A percentile compares a stretch with the other conserved stretches of the same genome.
Evolutionary conservation across 2,797 vertebrate genomes (phyloP).

Genomic region (Hephaestus fuliginosus): DNA sequence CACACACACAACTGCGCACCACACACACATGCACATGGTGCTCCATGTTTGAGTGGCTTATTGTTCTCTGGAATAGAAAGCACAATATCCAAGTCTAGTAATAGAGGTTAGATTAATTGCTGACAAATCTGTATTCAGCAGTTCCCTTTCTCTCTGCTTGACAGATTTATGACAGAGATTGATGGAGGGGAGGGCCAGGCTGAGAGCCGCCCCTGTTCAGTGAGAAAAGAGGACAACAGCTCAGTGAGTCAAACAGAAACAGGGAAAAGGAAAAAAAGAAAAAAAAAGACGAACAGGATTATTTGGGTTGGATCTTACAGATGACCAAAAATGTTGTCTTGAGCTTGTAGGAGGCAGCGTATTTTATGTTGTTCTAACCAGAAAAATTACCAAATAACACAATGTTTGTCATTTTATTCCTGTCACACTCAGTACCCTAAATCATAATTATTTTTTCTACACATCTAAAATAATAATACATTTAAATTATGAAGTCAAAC

Average conservation of each 20-base stretch:
- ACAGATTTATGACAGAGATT: constrained; percentile 89
- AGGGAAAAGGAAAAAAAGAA: constrained; percentile 13
- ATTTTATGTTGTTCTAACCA: constrained; percentile 6
- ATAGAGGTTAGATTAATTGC: constrained; percentile 89
- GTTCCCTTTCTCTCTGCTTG: constrained; percentile 84
- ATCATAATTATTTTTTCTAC: not conserved
- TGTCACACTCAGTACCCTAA: not conserved
- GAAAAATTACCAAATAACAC: not conserved
- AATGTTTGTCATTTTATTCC: not conserved
- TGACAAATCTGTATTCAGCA: constrained; percentile 86
- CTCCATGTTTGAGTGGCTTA: constrained; percentile 72
- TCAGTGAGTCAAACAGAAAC: constrained; percentile 56
- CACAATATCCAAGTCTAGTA: constrained; percentile 84
- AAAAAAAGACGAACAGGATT: constrained; percentile 27
- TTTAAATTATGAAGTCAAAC: not conserved
- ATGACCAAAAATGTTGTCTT: constrained; percentile 29
- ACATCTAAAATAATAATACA: not conserved
- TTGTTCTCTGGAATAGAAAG: constrained; percentile 78
- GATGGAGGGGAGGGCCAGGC: constrained; percentile 83
- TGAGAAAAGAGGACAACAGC: constrained; percentile 69
- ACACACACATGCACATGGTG: constrained; percentile 42
- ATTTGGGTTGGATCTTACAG: constrained; percentile 38
- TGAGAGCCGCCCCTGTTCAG: constrained; percentile 69
- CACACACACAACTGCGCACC: constrained; percentile 36
- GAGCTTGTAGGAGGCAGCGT: constrained; percentile 12